Base-by-base conservation (phyloP, 2,113 vertebrate species). In the Hippoglossus stenolepis region DNA sequence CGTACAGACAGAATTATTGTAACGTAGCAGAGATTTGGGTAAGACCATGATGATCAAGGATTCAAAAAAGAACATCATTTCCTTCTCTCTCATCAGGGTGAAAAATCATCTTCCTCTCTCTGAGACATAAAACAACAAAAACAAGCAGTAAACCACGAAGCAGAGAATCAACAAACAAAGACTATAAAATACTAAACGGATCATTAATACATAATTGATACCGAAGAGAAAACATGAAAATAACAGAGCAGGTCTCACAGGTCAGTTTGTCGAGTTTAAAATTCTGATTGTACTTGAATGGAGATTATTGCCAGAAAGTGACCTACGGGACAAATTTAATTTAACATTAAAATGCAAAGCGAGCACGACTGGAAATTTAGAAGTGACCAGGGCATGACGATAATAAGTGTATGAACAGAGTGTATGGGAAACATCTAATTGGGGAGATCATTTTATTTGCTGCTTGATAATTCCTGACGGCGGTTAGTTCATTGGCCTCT, bases 381-480 rank as follows among this genome's bases (percentile, higher is more conserved):
- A 78, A 15, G 56, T 83, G 82, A 80, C 76, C 70, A 12, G 18
- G 59, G 31, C 65, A 65, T 57, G 49, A 68, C 20, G 15, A n/a
- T 73, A 75, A 73, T 75, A 73, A 66, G 38, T 60, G 5, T 61
- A 66, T 26, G 69, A 66, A 47, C 70, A 70, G 54, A 21, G 38
- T 70, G 53, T n/a, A 68, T 64, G 18, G 59, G 26, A 73, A 63
- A 51, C 38, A 75, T 83, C n/a, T 79, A 83, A 77, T 65, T 73
- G 47, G 51, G 15, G 24, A 38, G n/a, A 71, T 70, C 38, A 53
- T 82, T 47, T 78, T 54, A 74, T 70, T 75, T 79, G 7, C 49
- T 80, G 26, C 51, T 18, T 54, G 23, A 61, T 54, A 65, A 28
- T 58, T 60, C n/a, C 66, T 28, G 12, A 1, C 4, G 4, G 62